phyloP scores from a whole-genome alignment of 2,113 vertebrate genomes.

The Sapajus apella region DNA sequence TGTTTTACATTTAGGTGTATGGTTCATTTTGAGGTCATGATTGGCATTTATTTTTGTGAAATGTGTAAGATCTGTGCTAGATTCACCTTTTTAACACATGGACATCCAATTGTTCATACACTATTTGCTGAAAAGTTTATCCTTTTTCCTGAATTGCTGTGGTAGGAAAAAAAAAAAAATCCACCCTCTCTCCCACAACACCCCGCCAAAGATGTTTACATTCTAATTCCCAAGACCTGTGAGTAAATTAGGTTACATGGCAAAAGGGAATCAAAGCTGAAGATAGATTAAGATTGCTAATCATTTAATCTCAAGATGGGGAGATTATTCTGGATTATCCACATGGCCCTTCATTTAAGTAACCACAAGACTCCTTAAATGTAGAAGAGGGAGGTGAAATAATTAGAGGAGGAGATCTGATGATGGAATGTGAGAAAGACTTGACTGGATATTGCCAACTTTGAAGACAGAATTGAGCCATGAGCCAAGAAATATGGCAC shows the following conservation, averaged over 20 bases:
- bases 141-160: not conserved
- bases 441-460: not conserved
- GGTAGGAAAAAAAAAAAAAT: too few species aligned
- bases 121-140: not conserved
- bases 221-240: not conserved
- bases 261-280: not conserved
- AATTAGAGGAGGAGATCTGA: not conserved
- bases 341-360: not conserved
- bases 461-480: not conserved
- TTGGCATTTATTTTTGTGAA: not conserved
- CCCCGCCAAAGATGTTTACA: not conserved
- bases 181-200: rapidly evolving
- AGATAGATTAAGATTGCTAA: not conserved
- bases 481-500: not conserved
- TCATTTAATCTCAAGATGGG: not conserved
- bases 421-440: not conserved
- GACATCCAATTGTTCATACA: not conserved
- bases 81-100: not conserved
- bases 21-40: not conserved
- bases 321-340: not conserved
- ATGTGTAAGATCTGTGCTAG: not conserved
- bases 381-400: not conserved
- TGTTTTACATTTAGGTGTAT: not conserved
- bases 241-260: not conserved
- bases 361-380: not conserved